Conservation (phyloP, 2,113 vertebrate genomes). For the Tauraco erythrolophus region DNA sequence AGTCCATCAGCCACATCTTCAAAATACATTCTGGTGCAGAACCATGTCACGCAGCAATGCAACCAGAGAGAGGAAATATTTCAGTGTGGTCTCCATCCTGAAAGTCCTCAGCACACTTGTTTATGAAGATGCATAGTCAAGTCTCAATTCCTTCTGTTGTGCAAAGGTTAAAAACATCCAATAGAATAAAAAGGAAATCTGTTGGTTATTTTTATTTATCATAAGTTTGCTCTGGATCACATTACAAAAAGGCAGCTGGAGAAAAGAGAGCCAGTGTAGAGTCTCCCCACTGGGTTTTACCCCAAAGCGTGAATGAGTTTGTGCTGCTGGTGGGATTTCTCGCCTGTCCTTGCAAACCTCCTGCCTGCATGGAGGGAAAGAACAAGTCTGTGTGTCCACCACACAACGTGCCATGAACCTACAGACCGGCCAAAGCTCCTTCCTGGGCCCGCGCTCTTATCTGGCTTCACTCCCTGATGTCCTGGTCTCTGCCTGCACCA, state of each 20-base stretch:
- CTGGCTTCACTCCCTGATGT: background rate
- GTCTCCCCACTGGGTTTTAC: rapidly evolving
- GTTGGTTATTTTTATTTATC: background rate
- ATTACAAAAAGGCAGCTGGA: background rate
- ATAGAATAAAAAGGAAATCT: background rate
- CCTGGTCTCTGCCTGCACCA: background rate
- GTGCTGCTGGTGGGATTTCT: background rate
- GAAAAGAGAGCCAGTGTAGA: background rate
- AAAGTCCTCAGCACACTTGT: background rate
- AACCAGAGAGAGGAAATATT: background rate
- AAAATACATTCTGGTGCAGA: background rate
- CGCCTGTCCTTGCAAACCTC: background rate
- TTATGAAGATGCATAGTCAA: background rate
- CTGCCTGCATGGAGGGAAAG: background rate
- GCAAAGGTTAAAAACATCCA: background rate
- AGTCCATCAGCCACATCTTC: background rate
- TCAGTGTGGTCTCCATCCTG: background rate
- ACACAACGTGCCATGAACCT: background rate
- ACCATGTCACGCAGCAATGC: background rate
- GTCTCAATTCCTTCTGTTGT: background rate
- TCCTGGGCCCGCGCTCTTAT: background rate
- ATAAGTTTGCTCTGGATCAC: background rate
- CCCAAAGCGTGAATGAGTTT: background rate
- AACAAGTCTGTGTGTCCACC: rapidly evolving
- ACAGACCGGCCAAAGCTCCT: background rate